A percentile compares a stretch with the other conserved stretches of the same genome.
phyloP scores from a whole-genome alignment of 1,140 invertebrate genomes.

The Acromyrmex heyeri region DNA sequence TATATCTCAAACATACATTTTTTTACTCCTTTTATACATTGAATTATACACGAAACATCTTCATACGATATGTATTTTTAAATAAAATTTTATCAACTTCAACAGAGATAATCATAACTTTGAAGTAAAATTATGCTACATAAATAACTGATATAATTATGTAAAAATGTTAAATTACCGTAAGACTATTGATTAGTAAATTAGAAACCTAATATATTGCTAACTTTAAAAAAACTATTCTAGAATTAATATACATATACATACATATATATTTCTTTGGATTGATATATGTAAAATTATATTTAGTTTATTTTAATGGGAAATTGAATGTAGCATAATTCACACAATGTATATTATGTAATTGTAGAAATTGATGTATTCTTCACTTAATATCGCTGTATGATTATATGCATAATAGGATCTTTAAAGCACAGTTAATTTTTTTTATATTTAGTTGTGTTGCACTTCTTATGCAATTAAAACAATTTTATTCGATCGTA shows the following conservation, averaged over 20 bases:
- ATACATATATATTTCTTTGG: background rate
- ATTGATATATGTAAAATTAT: conserved; percentile 15
- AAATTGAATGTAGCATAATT: background rate
- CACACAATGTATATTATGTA: conserved; percentile 27
- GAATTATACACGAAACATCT: conserved; percentile 8
- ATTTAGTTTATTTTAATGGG: conserved; percentile 11
- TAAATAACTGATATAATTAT: conserved; percentile 9
- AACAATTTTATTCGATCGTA: conserved; percentile 46
- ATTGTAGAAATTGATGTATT: conserved; percentile 41
- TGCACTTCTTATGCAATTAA: background rate
- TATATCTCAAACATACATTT: conserved; percentile 28
- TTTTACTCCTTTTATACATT: conserved; percentile 62
- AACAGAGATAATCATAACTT: conserved; percentile 22
- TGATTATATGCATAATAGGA: conserved; percentile 32
- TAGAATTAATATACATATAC: conserved; percentile 7
- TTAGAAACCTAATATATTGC: conserved; percentile 28
- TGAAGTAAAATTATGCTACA: conserved; percentile 29
- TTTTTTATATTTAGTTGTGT: conserved; percentile 40
- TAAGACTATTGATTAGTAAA: conserved; percentile 22
- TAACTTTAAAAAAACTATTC: conserved; percentile 17
- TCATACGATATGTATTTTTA: conserved; percentile 18
- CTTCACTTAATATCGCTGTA: conserved; percentile 35
- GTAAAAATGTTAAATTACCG: conserved; percentile 17
- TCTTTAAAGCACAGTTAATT: conserved; percentile 21
- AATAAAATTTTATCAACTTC: conserved; percentile 29